These are phyloP conservation scores for Xestia sexstrigata DNA, from an alignment of 2,888 invertebrate genomes.

Conservation along the genomic window DNA sequence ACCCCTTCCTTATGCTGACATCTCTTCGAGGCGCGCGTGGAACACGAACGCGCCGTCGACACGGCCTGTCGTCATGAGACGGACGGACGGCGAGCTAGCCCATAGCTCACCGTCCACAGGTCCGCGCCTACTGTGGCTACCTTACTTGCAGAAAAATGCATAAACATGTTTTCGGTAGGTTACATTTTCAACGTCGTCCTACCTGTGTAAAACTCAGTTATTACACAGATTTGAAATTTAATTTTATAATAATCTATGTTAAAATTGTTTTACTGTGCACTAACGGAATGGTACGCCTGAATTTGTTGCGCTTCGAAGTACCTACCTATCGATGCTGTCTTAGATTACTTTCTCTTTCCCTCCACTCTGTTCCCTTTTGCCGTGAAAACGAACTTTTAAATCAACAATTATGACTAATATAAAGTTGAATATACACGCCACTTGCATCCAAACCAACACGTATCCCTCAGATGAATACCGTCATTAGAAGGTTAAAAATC, in stretches of 20 bases:
- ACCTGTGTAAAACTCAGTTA: not conserved
- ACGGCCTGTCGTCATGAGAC: no score
- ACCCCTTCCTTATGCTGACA: no score
- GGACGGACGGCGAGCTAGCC: no score
- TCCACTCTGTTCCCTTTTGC: not conserved
- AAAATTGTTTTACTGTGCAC: not conserved
- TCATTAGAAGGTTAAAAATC: conserved; percentile 21
- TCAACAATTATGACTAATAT: not conserved
- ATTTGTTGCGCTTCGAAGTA: not conserved
- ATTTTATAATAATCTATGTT: not conserved
- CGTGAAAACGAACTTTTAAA: no score
- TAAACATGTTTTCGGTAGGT: not conserved
- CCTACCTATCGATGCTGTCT: no score
- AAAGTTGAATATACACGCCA: not conserved
- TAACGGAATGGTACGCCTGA: not conserved
- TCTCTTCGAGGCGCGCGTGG: no score
- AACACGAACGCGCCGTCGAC: no score
- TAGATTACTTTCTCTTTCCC: not conserved
- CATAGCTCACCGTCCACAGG: no score
- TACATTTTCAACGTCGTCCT: not conserved
- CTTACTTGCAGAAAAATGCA: not conserved
- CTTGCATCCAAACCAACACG: not conserved
- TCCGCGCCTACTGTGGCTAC: not conserved
- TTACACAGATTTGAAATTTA: not conserved
- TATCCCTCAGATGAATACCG: conserved; percentile 14